Evolutionary conservation across 2,888 invertebrate genomes (phyloP).

Genomic region (Camptogramma bilineatum): DNA sequence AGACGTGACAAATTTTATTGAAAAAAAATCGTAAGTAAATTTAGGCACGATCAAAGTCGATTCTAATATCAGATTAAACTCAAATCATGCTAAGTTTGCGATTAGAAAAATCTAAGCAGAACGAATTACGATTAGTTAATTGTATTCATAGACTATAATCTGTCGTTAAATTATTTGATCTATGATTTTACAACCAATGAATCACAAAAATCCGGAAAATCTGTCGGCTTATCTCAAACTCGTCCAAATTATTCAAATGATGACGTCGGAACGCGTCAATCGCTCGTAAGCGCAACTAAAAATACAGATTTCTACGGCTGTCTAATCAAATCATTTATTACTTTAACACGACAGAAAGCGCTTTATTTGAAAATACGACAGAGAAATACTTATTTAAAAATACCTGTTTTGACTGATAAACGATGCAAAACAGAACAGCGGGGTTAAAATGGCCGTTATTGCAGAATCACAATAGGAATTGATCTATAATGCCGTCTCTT

Average conservation of each 20-base stretch:
- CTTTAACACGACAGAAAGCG: conserved; percentile 34
- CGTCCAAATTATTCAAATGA: conserved; percentile 50
- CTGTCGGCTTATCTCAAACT: conserved; percentile 10
- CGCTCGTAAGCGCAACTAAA: conserved; percentile 59
- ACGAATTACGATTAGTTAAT: background rate
- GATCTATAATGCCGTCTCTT: too few relatives aligned
- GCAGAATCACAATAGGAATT: too few relatives aligned
- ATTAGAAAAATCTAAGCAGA: background rate
- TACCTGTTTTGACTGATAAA: too few relatives aligned
- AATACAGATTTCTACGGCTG: conserved; percentile 62
- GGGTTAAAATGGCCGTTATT: too few relatives aligned
- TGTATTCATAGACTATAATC: conserved; percentile 3
- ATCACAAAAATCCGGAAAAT: conserved; percentile 25
- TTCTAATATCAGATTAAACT: too few relatives aligned
- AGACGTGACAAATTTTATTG: too few relatives aligned
- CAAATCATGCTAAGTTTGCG: too few relatives aligned
- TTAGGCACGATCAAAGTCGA: background rate
- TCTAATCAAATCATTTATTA: conserved; percentile 65
- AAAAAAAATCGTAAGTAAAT: too few relatives aligned
- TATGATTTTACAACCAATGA: conserved; percentile 21
- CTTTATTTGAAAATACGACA: background rate
- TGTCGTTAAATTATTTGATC: conserved; percentile 17
- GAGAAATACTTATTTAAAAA: background rate
- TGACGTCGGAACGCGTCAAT: conserved; percentile 59
- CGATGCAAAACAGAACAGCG: too few relatives aligned